phyloP scores from a whole-genome alignment of 2,797 vertebrate species.

The Sciurus vulgaris region DNA sequence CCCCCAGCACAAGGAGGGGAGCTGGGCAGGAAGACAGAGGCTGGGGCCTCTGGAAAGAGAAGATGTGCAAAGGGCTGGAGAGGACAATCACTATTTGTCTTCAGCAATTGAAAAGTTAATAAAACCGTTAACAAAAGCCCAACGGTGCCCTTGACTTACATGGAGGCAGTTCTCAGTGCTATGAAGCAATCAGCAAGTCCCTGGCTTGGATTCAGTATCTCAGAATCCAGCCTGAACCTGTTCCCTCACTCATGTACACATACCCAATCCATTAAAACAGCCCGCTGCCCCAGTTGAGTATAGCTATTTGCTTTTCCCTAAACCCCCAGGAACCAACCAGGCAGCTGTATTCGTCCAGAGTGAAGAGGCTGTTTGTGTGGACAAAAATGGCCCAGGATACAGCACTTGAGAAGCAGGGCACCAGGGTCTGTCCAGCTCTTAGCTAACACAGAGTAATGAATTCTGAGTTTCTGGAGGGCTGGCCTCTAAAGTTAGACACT shows the following conservation, averaged over 20 bases:
- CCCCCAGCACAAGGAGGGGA: neutral
- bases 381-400: too few relatives aligned
- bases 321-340: rapidly evolving
- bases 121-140: neutral
- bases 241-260: neutral
- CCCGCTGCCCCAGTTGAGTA: rapidly evolving
- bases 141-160: neutral
- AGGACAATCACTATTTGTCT: neutral
- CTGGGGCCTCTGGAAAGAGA: neutral
- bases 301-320: neutral
- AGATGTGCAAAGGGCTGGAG: neutral
- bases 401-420: neutral
- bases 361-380: neutral
- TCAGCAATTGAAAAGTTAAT: neutral
- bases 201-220: neutral
- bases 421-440: neutral
- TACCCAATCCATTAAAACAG: neutral
- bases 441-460: rapidly evolving
- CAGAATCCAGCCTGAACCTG: neutral
- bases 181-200: conserved; percentile 33
- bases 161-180: neutral
- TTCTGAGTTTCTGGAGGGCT: neutral
- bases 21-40: neutral
- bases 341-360: rapidly evolving
- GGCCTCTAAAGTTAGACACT: neutral